Evolutionary conservation across 2,888 invertebrate genomes (phyloP), one percentile per base, ranked within the genome.

Genomic region (Cryptus armator): DNA sequence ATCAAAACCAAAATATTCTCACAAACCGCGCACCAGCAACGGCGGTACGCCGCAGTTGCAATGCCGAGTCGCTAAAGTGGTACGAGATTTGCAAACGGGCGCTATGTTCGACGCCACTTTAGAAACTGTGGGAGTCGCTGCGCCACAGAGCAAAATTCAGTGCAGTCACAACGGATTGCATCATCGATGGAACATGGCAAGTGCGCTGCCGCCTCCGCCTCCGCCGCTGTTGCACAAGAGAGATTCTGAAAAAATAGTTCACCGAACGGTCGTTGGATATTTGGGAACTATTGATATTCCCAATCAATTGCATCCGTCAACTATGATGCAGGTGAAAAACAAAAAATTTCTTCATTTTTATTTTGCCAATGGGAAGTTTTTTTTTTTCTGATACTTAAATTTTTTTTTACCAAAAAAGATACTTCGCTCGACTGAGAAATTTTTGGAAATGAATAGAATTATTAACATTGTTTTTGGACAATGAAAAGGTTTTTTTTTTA

Each of bases 251-350:
- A 93, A 93, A 84, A 95, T 97, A 9, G 97, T 97, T 86, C 97
- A 97, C 91, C 96, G 97, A 88, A 97, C 97, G 0, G 96, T 99
- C 2, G 98, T 99, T 0, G 99, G 99, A 0, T 99, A 99, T 94
- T 95, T 99, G 68, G 99, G 99, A 29, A 99, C 99, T 1, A 98
- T 99, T 86, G 99, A 99, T 94, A 98, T 99, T 95, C 99, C 99
- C 0, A 97, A 97, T 92, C 97, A 97, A 88, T 95, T 97, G 62
- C 95, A 97, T 74, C 96, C 96, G 66, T 96, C 96, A 56, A 96
- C 97, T 14, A 96, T 98, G 78, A 94, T 97, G 88, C 95, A 95
- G 91, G 95, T 95, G 3, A 24, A 48, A n/a, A 48, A 48, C 14
- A 48, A 48, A 48, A 9, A n/a, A 48, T 48, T n/a, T 7, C 9